Percentiles rank a stretch among this genome's conserved stretches.
Evolutionary conservation across 2,113 vertebrate genomes (phyloP).

Genomic region (Pardalotus punctatus): DNA sequence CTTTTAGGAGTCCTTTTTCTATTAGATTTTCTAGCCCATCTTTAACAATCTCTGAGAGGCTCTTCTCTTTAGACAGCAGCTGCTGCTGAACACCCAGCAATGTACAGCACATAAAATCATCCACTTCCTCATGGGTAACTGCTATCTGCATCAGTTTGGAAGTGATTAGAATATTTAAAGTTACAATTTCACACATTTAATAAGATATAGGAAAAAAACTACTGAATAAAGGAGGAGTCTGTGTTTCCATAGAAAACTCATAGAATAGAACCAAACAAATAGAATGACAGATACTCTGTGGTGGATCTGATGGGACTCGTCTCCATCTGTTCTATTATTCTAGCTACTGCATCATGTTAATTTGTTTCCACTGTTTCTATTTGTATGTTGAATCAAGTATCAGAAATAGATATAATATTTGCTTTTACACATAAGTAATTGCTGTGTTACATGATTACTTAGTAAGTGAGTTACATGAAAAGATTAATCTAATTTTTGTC

Average conservation of each 20-base stretch:
- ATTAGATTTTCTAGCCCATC: constrained; percentile 75
- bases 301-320: neutral
- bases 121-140: constrained; percentile 72
- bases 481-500: neutral
- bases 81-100: constrained; percentile 85
- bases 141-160: constrained; percentile 77
- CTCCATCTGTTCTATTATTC: neutral
- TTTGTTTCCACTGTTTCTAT: neutral
- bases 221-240: neutral
- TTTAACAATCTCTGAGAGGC: constrained; percentile 72
- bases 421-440: neutral
- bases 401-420: neutral
- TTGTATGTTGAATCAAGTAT: neutral
- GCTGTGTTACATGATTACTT: neutral
- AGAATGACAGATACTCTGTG: fast-evolving
- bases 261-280: neutral
- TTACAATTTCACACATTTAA: neutral
- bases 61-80: constrained; percentile 75
- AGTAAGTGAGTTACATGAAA: neutral
- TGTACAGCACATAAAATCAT: constrained; percentile 80
- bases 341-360: neutral
- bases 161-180: neutral
- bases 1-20: constrained; percentile 80
- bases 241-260: neutral
- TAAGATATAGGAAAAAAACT: neutral